Conservation (phyloP, 2,888 invertebrate species). For the Deroplatys truncata region DNA sequence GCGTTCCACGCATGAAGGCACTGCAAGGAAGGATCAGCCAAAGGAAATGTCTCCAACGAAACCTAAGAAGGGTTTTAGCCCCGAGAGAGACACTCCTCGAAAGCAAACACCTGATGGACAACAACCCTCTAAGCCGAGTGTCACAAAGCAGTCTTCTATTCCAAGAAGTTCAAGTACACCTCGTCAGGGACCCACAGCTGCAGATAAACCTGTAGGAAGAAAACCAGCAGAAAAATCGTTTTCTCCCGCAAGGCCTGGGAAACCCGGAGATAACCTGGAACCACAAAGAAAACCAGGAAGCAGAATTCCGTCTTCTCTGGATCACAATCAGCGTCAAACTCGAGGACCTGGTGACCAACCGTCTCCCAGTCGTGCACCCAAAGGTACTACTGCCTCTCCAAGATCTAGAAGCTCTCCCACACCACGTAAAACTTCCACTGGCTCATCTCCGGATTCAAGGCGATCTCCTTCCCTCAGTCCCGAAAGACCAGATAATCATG, state of each 20-base stretch:
- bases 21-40: background rate
- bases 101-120: background rate
- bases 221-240: background rate
- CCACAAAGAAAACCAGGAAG: background rate
- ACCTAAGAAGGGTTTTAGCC: background rate
- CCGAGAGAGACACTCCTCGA: slow-evolving; percentile 9
- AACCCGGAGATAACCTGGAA: background rate
- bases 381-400: background rate
- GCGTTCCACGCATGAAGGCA: background rate
- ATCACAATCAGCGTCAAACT: background rate
- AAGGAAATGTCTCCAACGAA: background rate
- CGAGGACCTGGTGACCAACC: background rate
- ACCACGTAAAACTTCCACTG: background rate
- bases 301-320: background rate
- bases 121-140: background rate
- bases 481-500: background rate
- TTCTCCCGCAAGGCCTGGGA: background rate
- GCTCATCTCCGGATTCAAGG: background rate
- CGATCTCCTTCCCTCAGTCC: slow-evolving; percentile 17
- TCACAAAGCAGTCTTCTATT: background rate
- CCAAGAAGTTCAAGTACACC: background rate
- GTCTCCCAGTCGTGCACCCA: background rate
- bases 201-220: background rate
- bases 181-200: background rate
- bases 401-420: background rate